Evolutionary conservation across 2,797 vertebrate genomes (phyloP).

Genomic region (Eulemur rubriventer): DNA sequence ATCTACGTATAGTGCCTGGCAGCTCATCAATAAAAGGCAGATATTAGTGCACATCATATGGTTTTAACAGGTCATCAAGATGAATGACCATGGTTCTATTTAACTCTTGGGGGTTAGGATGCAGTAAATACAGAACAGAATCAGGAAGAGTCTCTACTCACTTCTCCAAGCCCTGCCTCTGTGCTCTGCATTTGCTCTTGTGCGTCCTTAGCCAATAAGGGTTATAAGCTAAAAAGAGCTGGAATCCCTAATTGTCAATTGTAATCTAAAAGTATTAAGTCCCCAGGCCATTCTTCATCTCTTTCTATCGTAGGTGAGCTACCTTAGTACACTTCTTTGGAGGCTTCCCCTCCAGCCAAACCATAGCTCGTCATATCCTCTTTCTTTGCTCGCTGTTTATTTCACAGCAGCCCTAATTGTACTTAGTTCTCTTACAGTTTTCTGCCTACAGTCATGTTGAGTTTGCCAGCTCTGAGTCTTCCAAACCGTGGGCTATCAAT

Average conservation of each 20-base stretch:
- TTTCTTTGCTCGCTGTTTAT: not conserved
- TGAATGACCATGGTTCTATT: not conserved
- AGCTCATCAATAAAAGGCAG: not conserved
- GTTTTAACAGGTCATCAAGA: not conserved
- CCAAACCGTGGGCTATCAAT: not conserved
- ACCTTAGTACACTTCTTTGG: not conserved
- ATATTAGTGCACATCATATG: not conserved
- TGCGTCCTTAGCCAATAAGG: not conserved
- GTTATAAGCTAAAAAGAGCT: not conserved
- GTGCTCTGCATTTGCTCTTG: not conserved
- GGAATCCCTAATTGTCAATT: not conserved
- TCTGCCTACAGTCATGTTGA: not conserved
- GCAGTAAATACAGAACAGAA: not conserved
- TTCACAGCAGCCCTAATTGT: not conserved
- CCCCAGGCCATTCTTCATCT: not conserved
- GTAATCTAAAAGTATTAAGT: not conserved
- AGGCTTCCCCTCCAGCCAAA: not conserved
- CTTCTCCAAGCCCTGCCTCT: not conserved
- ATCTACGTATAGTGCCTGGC: not conserved
- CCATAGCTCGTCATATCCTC: not conserved
- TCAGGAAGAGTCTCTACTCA: not conserved
- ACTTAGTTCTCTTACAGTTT: not conserved
- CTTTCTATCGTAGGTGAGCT: not conserved
- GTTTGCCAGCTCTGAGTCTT: not conserved
- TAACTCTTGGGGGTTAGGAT: not conserved